These are phyloP conservation scores for Oscheius sp. DNA, from an alignment of 1,140 invertebrate genomes.

Conservation along the genomic window DNA sequence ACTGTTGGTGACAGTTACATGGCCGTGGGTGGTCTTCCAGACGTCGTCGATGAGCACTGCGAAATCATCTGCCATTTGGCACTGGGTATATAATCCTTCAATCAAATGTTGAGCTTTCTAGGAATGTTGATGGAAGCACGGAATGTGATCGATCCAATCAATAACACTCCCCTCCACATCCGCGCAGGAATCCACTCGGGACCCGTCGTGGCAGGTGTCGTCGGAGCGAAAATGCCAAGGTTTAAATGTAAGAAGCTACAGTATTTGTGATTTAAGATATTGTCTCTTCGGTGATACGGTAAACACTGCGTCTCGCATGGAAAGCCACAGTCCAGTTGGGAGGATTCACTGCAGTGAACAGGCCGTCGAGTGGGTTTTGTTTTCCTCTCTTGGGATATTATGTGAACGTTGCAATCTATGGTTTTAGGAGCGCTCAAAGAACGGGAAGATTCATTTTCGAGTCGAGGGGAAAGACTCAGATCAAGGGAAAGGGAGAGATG, in stretches of 20 bases:
- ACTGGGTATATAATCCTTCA: conserved; percentile 70
- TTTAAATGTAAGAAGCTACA: conserved; percentile 13
- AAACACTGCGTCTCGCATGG: conserved; percentile 63
- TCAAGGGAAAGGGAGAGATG: conserved; percentile 60
- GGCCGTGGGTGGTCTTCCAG: conserved; percentile 93
- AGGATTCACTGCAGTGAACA: conserved; percentile 57
- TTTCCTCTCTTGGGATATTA: not conserved
- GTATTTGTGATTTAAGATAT: conserved; percentile 62
- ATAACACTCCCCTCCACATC: conserved; percentile 46
- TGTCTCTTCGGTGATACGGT: conserved; percentile 76
- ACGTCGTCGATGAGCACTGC: conserved; percentile 83
- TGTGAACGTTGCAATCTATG: not conserved
- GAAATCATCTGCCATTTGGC: conserved; percentile 86
- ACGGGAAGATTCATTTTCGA: conserved; percentile 58
- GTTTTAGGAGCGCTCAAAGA: conserved; percentile 43
- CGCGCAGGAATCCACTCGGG: conserved; percentile 56
- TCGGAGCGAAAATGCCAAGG: conserved; percentile 66
- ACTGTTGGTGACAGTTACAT: conserved; percentile 99
- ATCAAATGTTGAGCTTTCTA: conserved; percentile 7
- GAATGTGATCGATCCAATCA: conserved; percentile 53
- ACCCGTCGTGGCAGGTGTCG: conserved; percentile 64
- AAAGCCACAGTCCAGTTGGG: conserved; percentile 54
- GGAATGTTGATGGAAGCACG: conserved; percentile 61
- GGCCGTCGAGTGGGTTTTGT: conserved; percentile 36
- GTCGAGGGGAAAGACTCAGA: conserved; percentile 55